Evolutionary conservation across 2,113 vertebrate species (phyloP).

Genomic region (Hemichromis elongatus): DNA sequence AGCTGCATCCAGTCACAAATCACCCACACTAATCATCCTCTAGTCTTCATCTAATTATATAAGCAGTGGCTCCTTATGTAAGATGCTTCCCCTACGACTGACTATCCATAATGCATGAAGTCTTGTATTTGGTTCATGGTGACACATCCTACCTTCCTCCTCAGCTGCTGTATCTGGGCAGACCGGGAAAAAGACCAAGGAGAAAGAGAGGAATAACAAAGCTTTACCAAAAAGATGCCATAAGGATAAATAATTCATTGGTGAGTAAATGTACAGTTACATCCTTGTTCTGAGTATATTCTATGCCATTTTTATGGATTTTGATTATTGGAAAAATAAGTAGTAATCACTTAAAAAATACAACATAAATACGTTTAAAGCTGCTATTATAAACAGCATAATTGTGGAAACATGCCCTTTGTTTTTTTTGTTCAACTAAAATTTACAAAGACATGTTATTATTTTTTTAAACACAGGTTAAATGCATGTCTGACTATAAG

Average conservation of each 20-base stretch:
- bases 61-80: constrained; percentile 53
- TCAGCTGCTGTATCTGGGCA: constrained; percentile 29
- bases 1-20: constrained; percentile 16
- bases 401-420: neutral
- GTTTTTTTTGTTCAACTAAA: neutral
- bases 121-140: constrained; percentile 52
- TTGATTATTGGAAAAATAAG: neutral
- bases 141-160: constrained; percentile 53
- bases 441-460: neutral
- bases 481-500: neutral
- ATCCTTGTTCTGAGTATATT: neutral
- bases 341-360: neutral
- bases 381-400: neutral
- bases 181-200: neutral
- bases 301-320: neutral
- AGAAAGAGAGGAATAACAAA: neutral
- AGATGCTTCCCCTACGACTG: constrained; percentile 35
- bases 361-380: neutral
- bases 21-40: constrained; percentile 20
- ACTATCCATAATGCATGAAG: constrained; percentile 58
- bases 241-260: neutral
- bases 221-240: neutral
- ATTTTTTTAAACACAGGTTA: no score
- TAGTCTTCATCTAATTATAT: constrained; percentile 50
- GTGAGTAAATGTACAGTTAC: neutral